A percentile compares a stretch with the other conserved stretches of the same genome.
Conservation (phyloP, 2,797 vertebrate species). For the Xenentodon cancila region DNA sequence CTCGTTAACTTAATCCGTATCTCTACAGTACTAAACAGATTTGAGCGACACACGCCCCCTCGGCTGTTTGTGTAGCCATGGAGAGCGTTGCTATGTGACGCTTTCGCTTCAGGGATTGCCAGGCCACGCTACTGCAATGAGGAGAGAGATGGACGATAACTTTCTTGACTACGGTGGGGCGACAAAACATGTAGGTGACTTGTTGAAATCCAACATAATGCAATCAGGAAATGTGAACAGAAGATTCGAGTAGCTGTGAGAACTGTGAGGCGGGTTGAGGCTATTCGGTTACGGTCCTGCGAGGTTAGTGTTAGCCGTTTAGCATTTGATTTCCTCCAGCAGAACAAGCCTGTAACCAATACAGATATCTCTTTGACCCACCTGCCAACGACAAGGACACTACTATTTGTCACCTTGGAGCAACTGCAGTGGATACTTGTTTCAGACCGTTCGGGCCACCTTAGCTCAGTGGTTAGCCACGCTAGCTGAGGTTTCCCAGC, state of each 20-base stretch:
- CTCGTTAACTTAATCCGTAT: no score
- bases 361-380: not conserved
- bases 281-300: not conserved
- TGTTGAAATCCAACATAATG: not conserved
- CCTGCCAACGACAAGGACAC: not conserved
- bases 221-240: not conserved
- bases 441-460: not conserved
- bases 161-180: conserved; percentile 73
- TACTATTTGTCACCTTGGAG: not conserved
- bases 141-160: conserved; percentile 83
- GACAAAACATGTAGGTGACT: conserved; percentile 74
- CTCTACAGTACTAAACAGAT: not conserved
- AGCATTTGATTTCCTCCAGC: no score
- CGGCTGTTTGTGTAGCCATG: conserved; percentile 64
- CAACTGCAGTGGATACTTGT: not conserved
- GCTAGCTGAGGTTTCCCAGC: conserved; percentile 2
- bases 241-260: accelerated
- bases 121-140: conserved; percentile 25
- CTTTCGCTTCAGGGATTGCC: conserved; percentile 75
- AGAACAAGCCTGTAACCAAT: no score
- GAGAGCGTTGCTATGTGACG: conserved; percentile 77
- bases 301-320: conserved; percentile 30
- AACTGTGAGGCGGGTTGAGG: not conserved
- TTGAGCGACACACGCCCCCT: not conserved
- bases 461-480: conserved; percentile 23